A percentile compares a stretch with the other conserved stretches of the same genome.
Evolutionary conservation across 2,113 vertebrate genomes (phyloP).

Genomic region (Datnioides undecimradiatus): DNA sequence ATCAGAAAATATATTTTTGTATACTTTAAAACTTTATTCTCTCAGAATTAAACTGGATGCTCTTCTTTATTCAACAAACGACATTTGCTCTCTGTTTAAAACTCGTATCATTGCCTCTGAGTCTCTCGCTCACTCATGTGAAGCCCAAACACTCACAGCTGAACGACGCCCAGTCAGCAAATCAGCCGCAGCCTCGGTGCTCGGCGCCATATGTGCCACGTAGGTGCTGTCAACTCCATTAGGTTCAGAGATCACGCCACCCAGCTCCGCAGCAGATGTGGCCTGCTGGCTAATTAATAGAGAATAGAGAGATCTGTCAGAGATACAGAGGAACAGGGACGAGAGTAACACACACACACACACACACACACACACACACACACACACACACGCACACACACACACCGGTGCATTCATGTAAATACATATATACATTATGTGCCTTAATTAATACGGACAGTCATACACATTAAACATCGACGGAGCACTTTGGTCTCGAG

Average conservation of each 20-base stretch:
- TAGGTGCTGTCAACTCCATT: slow-evolving; percentile 2
- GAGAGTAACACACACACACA: background rate
- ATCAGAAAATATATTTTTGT: too few relatives aligned
- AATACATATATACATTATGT: too few relatives aligned
- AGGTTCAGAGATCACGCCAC: slow-evolving; percentile 2
- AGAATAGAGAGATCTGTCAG: background rate
- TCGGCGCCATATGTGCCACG: slow-evolving; percentile 4
- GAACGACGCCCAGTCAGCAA: background rate
- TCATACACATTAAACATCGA: background rate
- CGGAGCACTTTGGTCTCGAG: background rate
- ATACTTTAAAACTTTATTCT: too few relatives aligned
- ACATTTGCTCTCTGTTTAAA: too few relatives aligned
- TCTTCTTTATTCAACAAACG: too few relatives aligned
- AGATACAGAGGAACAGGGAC: background rate
- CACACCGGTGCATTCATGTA: background rate
- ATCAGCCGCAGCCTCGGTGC: background rate
- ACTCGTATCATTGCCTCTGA: too few relatives aligned
- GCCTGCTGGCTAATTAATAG: slow-evolving; percentile 34
- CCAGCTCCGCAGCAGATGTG: slow-evolving; percentile 21
- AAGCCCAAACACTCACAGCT: background rate
- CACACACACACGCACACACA: background rate
- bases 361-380: background rate
- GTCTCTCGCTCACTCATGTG: background rate
- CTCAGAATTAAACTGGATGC: too few relatives aligned
- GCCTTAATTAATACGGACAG: background rate